Conservation (phyloP, 2,797 vertebrate genomes). For the Microctenopoma steveboyesi region DNA sequence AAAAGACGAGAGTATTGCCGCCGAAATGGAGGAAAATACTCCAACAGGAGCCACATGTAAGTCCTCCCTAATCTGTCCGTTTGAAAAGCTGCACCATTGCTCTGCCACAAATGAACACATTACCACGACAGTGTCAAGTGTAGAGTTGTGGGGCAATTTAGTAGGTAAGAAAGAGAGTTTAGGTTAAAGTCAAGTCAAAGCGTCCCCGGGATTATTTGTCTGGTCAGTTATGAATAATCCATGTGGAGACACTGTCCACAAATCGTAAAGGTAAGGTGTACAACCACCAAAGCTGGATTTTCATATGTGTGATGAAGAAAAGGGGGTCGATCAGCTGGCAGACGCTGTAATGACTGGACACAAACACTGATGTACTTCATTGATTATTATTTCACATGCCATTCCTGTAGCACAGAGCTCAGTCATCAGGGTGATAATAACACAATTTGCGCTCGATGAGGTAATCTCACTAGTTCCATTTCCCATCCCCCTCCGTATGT, state of each 20-base stretch:
- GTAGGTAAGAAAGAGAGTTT: constrained; percentile 4
- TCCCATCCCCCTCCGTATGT: constrained; percentile 67
- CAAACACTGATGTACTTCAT: background rate
- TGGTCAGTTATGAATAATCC: constrained; percentile 43
- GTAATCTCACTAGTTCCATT: constrained; percentile 59
- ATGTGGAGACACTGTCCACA: constrained; percentile 12
- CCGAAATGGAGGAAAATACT: constrained; percentile 70
- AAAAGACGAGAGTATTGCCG: constrained; percentile 65
- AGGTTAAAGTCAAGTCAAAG: background rate
- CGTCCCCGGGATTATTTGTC: constrained; percentile 1
- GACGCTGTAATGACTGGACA: background rate
- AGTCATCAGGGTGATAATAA: constrained; percentile 52
- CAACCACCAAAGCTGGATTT: constrained; percentile 1
- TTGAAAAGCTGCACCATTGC: constrained; percentile 1
- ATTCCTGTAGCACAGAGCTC: constrained; percentile 16
- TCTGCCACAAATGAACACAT: constrained; percentile 33
- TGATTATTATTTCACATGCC: background rate
- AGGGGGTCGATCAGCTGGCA: constrained; percentile 5
- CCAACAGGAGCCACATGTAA: constrained; percentile 75
- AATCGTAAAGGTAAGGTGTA: constrained; percentile 5
- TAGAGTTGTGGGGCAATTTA: background rate
- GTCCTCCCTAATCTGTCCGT: constrained; percentile 21
- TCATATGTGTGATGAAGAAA: constrained; percentile 20
- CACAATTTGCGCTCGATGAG: constrained; percentile 71
- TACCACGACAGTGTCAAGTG: constrained; percentile 21